Conservation (phyloP, 2,888 invertebrate species). For the Ophonus ardosiacus region DNA sequence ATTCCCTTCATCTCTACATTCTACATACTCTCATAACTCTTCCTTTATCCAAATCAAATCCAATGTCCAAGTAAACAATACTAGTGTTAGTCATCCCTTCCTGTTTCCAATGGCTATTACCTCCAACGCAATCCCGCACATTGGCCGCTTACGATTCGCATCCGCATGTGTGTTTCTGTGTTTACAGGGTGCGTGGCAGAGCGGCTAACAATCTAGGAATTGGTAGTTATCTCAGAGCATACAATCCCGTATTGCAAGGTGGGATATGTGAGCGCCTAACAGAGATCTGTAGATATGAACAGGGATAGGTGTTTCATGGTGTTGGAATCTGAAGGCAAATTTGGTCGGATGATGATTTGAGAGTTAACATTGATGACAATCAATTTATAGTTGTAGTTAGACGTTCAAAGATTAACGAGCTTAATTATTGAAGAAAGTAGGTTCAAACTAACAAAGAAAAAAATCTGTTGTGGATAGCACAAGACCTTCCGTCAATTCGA, state of each 20-base stretch:
- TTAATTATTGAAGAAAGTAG: too few species aligned
- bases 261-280: neutral
- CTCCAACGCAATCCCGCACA: conserved; percentile 31
- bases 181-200: neutral
- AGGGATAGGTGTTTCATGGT: neutral
- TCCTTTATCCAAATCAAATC: conserved; percentile 25
- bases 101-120: conserved; percentile 30
- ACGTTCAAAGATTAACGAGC: too few species aligned
- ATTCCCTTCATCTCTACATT: neutral
- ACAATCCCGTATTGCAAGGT: neutral
- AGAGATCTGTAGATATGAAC: neutral
- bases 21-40: conserved; percentile 10
- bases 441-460: too few species aligned
- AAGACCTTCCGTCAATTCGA: too few species aligned
- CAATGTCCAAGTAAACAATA: conserved; percentile 10
- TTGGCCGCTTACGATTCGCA: neutral
- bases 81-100: conserved; percentile 7
- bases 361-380: too few species aligned
- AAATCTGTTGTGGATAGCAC: too few species aligned
- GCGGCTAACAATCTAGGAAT: neutral
- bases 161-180: neutral
- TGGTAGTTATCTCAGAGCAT: neutral
- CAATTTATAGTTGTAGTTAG: too few species aligned
- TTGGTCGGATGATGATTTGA: neutral
- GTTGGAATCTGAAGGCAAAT: neutral